Base-by-base conservation (phyloP, 2,113 vertebrate species). In the Arenaria interpres region DNA sequence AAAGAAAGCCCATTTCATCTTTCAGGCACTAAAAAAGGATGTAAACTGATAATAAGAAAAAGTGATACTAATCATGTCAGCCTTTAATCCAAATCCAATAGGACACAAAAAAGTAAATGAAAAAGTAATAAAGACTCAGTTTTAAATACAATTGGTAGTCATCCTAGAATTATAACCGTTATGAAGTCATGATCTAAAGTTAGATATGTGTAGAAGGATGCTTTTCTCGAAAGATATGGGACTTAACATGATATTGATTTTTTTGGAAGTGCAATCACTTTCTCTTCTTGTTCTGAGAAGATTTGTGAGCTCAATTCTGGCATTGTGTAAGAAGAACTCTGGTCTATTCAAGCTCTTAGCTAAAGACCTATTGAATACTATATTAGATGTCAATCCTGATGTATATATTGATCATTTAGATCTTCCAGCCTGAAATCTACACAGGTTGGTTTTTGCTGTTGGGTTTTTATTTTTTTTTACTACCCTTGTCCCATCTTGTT, bases 381-480 rank as follows among this genome's bases (percentile, higher is more conserved):
- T 35, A 57, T 82, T 66, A 87, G 41, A 53, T 68, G 19, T 66
- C 77, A 75, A 12, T 76, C 43, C 41, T 67, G 25, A 85, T 35
- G n/a, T 13, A 89, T 64, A 22, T 43, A 76, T 4, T 27, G 23
- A 85, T 76, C 20, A 73, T 79, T 72, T 56, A 92, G n/a, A 33
- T 59, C 32, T 71, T 90, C 10, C 18, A 10, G 51, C 27, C 35
- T 72, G 39, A 50, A 95, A 90, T 79, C n/a, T 39, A 35, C 27
- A 43, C 39, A 35, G 9, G 23, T 11, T 69, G 18, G 0, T 13
- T 64, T 80, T 82, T 71, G 18, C 32, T 39, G 24, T 25, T 54
- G 56, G 5, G 4, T 23, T 73, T 48, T 45, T 14, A 5, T 0
- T 0, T 0, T 18, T 85, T 51, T 79, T 71, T 12, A 23, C 54